phyloP scores from a whole-genome alignment of 2,888 invertebrate species.

The Blastobasis lacticolella region DNA sequence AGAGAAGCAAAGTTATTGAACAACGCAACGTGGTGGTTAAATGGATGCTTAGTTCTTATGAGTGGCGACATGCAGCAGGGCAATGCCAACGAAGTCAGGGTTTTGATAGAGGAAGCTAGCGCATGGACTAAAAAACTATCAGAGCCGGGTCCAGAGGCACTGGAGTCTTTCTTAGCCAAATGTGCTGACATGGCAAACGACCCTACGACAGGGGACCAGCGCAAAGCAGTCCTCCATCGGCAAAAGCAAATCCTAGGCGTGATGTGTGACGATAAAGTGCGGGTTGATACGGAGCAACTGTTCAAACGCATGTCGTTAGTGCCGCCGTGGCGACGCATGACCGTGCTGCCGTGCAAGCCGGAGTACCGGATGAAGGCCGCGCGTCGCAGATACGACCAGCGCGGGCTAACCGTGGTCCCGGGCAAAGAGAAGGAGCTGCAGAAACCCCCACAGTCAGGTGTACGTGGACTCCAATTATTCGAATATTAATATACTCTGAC shows the following conservation, averaged over 20 bases:
- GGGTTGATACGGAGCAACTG: slow-evolving; percentile 46
- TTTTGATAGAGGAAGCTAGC: slow-evolving; percentile 57
- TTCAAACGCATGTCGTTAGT: slow-evolving; percentile 61
- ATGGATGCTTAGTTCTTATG: slow-evolving; percentile 58
- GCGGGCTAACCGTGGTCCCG: slow-evolving; percentile 53
- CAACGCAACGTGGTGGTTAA: slow-evolving; percentile 59
- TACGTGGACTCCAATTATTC: slow-evolving; percentile 51
- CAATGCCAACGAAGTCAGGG: slow-evolving; percentile 59
- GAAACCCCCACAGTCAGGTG: slow-evolving; percentile 38
- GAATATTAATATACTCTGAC: slow-evolving; percentile 32
- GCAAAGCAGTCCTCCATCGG: slow-evolving; percentile 48
- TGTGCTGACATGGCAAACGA: slow-evolving; percentile 55
- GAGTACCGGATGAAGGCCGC: slow-evolving; percentile 25
- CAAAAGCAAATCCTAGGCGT: slow-evolving; percentile 45
- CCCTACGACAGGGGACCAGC: slow-evolving; percentile 46
- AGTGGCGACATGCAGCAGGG: slow-evolving; percentile 67
- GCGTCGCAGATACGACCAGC: slow-evolving; percentile 44
- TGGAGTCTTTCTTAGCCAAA: slow-evolving; percentile 54
- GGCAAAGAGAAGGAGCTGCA: slow-evolving; percentile 46
- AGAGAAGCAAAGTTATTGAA: slow-evolving; percentile 51
- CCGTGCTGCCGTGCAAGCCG: slow-evolving; percentile 49
- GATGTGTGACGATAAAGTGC: slow-evolving; percentile 41
- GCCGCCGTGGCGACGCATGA: slow-evolving; percentile 50
- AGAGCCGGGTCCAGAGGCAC: slow-evolving; percentile 41
- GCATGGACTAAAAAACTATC: slow-evolving; percentile 55